These are phyloP conservation scores for Gasterosteus nipponicus DNA, from an alignment of 2,113 vertebrate species.

Conservation along the genomic window DNA sequence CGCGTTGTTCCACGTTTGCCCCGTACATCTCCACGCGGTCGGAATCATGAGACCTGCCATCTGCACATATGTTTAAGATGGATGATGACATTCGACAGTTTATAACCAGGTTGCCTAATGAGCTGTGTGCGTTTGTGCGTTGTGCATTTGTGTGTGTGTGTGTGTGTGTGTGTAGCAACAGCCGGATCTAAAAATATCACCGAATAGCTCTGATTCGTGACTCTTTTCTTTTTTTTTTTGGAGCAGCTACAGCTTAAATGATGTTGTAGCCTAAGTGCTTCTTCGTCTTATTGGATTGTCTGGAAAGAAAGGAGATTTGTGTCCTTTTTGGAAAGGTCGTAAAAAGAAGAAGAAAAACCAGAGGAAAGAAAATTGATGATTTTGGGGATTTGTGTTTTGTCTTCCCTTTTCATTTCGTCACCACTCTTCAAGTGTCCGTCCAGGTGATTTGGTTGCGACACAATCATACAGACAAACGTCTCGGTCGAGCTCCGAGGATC, in stretches of 20 bases:
- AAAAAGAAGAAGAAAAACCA: not conserved
- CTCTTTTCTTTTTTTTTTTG: not conserved
- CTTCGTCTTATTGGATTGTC: slow-evolving; percentile 4
- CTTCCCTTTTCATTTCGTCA: not conserved
- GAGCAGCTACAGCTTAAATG: not conserved
- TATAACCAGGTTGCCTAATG: slow-evolving; percentile 21
- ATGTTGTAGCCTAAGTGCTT: not conserved
- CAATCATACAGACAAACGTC: slow-evolving; percentile 72
- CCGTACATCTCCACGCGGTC: slow-evolving; percentile 44
- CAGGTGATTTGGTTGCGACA: slow-evolving; percentile 12
- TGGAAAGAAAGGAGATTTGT: slow-evolving; percentile 17
- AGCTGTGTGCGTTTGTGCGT: slow-evolving; percentile 9
- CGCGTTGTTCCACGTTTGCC: slow-evolving; percentile 28
- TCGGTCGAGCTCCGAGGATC: slow-evolving; percentile 52
- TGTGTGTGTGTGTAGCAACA: slow-evolving; percentile 14
- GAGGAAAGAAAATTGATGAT: not conserved
- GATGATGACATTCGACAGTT: slow-evolving; percentile 38
- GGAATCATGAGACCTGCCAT: slow-evolving; percentile 45
- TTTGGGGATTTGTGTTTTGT: not conserved
- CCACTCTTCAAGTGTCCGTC: not conserved
- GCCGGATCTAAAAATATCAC: slow-evolving; percentile 59
- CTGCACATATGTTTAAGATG: slow-evolving; percentile 23
- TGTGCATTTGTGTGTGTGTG: not conserved
- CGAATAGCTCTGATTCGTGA: not conserved
- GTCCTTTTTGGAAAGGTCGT: slow-evolving; percentile 14